Conservation (phyloP, 2,113 vertebrate genomes). For the Quiscalus mexicanus region DNA sequence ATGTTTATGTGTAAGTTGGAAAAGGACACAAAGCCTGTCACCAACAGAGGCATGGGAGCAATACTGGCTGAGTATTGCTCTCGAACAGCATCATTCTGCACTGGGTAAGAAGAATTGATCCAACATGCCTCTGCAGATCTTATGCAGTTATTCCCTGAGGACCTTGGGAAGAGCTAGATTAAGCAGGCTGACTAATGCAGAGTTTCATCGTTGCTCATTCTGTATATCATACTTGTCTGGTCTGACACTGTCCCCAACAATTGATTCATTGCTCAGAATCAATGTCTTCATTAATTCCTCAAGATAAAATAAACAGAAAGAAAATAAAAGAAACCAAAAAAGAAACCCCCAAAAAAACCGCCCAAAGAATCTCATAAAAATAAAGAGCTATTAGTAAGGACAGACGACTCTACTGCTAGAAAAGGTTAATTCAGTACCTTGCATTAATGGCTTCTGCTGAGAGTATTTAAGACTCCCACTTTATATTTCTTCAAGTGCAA, state of each 20-base stretch:
- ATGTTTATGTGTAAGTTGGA: accelerated
- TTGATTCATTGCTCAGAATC: background rate
- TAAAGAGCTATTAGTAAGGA: background rate
- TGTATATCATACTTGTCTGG: background rate
- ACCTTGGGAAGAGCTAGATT: background rate
- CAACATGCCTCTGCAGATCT: background rate
- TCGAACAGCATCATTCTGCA: background rate
- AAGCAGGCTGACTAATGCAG: background rate
- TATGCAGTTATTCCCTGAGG: background rate
- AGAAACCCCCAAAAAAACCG: background rate
- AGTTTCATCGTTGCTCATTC: background rate
- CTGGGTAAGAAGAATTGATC: background rate
- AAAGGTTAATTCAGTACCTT: background rate
- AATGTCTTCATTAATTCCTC: background rate
- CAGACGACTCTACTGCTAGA: background rate
- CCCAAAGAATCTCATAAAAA: background rate
- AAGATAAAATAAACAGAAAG: background rate
- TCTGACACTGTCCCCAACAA: background rate
- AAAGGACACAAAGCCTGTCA: background rate
- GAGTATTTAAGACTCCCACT: background rate
- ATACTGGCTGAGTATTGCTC: background rate
- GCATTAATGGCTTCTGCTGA: background rate
- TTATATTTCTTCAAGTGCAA: background rate
- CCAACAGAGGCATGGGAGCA: accelerated
- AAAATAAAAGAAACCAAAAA: background rate